Conservation (phyloP, 2,797 vertebrate genomes). For the Lepus townsendii region DNA sequence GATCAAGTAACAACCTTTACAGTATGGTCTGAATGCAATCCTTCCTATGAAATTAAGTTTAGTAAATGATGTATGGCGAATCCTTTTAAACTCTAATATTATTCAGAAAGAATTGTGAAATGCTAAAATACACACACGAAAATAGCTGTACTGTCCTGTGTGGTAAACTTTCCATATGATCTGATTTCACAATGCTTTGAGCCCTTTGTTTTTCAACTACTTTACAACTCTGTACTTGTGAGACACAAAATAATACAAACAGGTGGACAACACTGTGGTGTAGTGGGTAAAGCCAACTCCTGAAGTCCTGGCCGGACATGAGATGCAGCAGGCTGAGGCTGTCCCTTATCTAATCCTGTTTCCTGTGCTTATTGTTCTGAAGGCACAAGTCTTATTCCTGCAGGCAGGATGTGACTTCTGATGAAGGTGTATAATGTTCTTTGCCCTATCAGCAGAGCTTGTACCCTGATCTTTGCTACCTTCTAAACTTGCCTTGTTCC, state of each 20-base stretch:
- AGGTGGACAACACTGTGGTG: too few species aligned
- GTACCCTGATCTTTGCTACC: too few species aligned
- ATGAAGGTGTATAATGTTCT: too few species aligned
- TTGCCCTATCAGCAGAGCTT: too few species aligned
- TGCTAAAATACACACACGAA: background rate
- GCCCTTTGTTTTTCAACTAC: background rate
- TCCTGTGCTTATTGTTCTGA: too few species aligned
- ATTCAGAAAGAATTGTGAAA: slow-evolving; percentile 10
- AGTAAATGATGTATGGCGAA: background rate
- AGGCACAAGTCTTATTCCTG: too few species aligned
- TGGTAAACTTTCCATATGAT: background rate
- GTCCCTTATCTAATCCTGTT: too few species aligned
- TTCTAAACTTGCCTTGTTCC: too few species aligned
- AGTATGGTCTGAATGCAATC: background rate
- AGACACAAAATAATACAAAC: background rate
- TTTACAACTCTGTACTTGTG: background rate
- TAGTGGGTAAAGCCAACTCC: too few species aligned
- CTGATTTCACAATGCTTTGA: background rate
- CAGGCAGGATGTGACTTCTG: too few species aligned
- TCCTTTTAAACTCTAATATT: background rate
- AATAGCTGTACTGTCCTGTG: background rate
- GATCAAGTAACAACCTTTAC: background rate
- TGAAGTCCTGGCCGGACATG: too few species aligned
- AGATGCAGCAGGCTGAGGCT: too few species aligned
- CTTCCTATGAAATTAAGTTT: background rate